Percentiles rank a stretch among this genome's conserved stretches.
These are phyloP conservation scores for Melipona beecheii DNA, from an alignment of 2,888 invertebrate species.

Conservation along the genomic window DNA sequence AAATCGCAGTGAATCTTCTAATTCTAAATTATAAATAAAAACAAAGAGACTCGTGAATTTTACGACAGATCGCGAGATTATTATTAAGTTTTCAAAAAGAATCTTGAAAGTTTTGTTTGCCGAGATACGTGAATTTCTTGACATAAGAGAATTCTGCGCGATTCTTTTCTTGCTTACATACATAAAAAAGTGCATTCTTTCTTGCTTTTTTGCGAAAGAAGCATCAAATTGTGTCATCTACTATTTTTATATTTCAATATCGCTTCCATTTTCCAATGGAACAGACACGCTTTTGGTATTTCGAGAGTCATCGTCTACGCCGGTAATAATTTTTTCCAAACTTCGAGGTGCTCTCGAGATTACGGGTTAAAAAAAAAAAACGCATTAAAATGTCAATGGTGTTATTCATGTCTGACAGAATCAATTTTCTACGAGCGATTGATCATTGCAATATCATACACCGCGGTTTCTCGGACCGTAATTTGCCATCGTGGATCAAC, in stretches of 20 bases:
- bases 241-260: too few relatives aligned
- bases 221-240: too few relatives aligned
- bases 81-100: neutral
- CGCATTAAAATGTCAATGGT: neutral
- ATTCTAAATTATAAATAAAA: neutral
- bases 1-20: neutral
- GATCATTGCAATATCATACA: conserved; percentile 33
- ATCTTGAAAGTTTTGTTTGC: neutral
- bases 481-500: conserved; percentile 48
- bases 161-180: neutral
- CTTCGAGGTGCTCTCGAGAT: too few relatives aligned
- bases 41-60: neutral
- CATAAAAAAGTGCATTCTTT: too few relatives aligned
- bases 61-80: neutral
- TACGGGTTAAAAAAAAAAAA: too few relatives aligned
- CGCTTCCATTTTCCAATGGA: too few relatives aligned
- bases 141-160: too few relatives aligned
- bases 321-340: too few relatives aligned
- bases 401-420: neutral
- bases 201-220: too few relatives aligned
- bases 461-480: conserved; percentile 43
- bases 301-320: too few relatives aligned
- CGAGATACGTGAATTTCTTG: neutral
- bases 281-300: too few relatives aligned
- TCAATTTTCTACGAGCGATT: neutral